These are phyloP conservation scores for Drosophila helvetica DNA, from an alignment of 2,888 invertebrate genomes.

Conservation along the genomic window DNA sequence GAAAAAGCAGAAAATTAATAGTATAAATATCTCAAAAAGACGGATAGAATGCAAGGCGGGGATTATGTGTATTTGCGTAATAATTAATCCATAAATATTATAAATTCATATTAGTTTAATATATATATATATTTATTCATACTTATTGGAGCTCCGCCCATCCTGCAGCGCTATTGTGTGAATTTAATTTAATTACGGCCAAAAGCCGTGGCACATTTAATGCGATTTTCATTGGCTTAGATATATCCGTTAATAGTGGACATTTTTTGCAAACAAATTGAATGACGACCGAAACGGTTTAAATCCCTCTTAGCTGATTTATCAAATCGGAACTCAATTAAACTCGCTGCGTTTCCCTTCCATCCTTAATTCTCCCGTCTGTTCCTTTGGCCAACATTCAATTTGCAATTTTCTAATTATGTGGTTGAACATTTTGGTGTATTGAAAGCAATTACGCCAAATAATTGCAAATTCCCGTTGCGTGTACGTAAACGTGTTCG, in stretches of 20 bases:
- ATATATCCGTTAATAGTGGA: conserved; percentile 11
- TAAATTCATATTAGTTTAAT: conserved; percentile 43
- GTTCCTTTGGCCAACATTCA: conserved; percentile 48
- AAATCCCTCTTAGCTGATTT: conserved; percentile 18
- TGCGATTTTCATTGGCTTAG: conserved; percentile 35
- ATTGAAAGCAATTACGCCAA: conserved; percentile 66
- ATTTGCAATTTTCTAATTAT: conserved; percentile 70
- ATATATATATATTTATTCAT: conserved; percentile 14
- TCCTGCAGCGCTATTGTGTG: conserved; percentile 3
- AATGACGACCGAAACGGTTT: neutral
- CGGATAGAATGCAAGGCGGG: neutral
- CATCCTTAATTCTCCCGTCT: neutral
- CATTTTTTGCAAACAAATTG: too few relatives aligned
- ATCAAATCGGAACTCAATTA: conserved; percentile 35
- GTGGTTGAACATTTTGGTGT: conserved; percentile 52
- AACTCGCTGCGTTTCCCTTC: neutral
- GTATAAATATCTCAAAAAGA: conserved; percentile 57
- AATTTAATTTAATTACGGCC: conserved; percentile 51
- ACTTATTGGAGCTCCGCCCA: conserved; percentile 3
- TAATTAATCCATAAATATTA: conserved; percentile 56
- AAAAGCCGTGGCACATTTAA: conserved; percentile 29
- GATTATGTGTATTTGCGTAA: conserved; percentile 34
- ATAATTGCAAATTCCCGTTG: conserved; percentile 58
- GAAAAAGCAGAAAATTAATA: conserved; percentile 37
- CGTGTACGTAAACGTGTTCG: conserved; percentile 1